These are phyloP conservation scores for Psilanteris sp. DNA, from an alignment of 1,140 invertebrate species.

Conservation along the genomic window DNA sequence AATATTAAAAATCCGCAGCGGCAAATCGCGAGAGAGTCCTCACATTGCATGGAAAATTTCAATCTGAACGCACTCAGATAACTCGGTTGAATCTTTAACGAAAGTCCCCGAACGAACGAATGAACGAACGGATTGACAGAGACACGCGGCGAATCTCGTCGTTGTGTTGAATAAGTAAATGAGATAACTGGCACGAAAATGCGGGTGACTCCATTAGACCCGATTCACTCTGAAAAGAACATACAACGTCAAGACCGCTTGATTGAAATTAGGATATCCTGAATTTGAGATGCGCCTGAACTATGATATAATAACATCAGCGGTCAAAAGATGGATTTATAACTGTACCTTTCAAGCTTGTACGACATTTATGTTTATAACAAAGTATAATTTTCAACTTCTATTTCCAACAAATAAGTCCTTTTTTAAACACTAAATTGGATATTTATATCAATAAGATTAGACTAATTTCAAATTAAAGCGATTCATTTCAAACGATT, in stretches of 20 bases:
- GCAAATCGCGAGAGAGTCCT: slow-evolving; percentile 62
- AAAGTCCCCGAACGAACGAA: slow-evolving; percentile 69
- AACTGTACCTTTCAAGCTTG: too few relatives aligned
- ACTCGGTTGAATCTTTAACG: slow-evolving; percentile 78
- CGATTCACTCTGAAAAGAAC: slow-evolving; percentile 65
- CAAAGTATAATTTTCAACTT: too few relatives aligned
- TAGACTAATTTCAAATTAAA: too few relatives aligned
- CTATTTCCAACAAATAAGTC: too few relatives aligned
- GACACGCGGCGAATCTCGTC: slow-evolving; percentile 53
- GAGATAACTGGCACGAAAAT: slow-evolving; percentile 65
- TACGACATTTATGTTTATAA: too few relatives aligned
- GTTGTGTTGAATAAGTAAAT: slow-evolving; percentile 73
- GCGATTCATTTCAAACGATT: too few relatives aligned
- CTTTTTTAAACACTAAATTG: too few relatives aligned
- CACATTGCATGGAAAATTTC: slow-evolving; percentile 77
- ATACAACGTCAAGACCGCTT: slow-evolving; percentile 2
- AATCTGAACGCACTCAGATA: slow-evolving; percentile 76
- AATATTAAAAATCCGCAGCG: slow-evolving; percentile 70
- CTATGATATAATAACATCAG: too few relatives aligned
- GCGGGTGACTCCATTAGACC: slow-evolving; percentile 73
- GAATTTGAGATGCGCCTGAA: too few relatives aligned
- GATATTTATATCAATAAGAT: too few relatives aligned
- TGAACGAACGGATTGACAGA: slow-evolving; percentile 58
- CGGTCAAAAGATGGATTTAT: too few relatives aligned
- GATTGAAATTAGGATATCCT: slow-evolving; percentile 25